Evolutionary conservation across 2,888 invertebrate species (phyloP), one percentile per base, ranked within the genome.

Genomic region (Lamellibrachia columna): DNA sequence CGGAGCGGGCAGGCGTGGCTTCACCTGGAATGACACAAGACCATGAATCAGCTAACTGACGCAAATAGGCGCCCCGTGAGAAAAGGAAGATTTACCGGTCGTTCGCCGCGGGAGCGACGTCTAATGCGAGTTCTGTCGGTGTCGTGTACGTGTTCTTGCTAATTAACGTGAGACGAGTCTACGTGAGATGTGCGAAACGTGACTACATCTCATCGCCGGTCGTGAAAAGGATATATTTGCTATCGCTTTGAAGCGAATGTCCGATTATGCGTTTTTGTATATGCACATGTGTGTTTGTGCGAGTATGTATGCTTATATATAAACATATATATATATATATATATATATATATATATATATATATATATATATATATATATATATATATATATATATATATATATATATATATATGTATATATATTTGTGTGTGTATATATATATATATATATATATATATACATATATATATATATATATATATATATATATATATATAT

Each of bases 11-110:
- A n/a, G 75, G 75, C 75, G 22, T 15, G 75, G 22, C 75, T 11
- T 75, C 75, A 75, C 75, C 75, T 75, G 75, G 75, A 75, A 75
- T 75, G 75, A 75, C 75, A 75, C 22, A 22, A 75, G n/a, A 75
- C 22, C 75, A 75, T 75, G 75, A 75, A 75, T 75, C 75, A 75
- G 75, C 6, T 15, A 75, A 75, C 22, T 75, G 75, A 75, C 75
- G 75, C 75, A 75, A 75, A 75, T 75, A 1, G 75, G 75, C 75
- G 3, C 75, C 75, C 75, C 6, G 75, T 75, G 75, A 15, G 75
- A 22, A 75, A 2, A 6, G 75, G 75, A 75, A 22, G 75, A 75
- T 75, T 75, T 75, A 75, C 75, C 75, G 75, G 75, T 75, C 22
- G 75, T 75, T 75, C 75, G n/a, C n/a, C n/a, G 75, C 75, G 75